Conservation (phyloP, 2,888 invertebrate genomes). For the Scaptomyza parva region DNA sequence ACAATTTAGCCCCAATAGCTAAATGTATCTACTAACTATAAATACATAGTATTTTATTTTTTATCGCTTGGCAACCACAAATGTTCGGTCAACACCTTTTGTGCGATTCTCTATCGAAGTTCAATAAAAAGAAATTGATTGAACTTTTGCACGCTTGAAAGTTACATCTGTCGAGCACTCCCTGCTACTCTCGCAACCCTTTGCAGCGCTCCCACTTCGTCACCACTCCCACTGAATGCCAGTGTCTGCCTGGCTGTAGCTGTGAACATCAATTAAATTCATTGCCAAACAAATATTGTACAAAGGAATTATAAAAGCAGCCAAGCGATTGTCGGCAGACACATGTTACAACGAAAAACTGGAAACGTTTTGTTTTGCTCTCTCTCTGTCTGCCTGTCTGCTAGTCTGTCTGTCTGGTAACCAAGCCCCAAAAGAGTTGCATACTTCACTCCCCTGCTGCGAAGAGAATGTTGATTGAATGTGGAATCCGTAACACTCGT, state of each 20-base stretch:
- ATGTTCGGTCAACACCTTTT: constrained; percentile 61
- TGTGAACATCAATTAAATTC: constrained; percentile 81
- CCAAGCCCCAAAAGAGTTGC: constrained; percentile 44
- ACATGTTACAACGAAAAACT: constrained; percentile 44
- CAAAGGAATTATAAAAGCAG: constrained; percentile 72
- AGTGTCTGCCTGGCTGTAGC: constrained; percentile 42
- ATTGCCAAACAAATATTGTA: constrained; percentile 80
- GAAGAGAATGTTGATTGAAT: constrained; percentile 63
- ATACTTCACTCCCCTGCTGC: constrained; percentile 32
- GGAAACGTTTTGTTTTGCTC: constrained; percentile 58
- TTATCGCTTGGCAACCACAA: constrained; percentile 49
- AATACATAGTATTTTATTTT: constrained; percentile 19
- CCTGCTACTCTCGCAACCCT: neutral
- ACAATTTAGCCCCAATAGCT: neutral
- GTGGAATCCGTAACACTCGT: constrained; percentile 27
- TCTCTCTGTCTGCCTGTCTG: constrained; percentile 54
- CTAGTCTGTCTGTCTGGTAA: constrained; percentile 48
- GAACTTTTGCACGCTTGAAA: constrained; percentile 60
- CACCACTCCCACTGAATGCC: neutral
- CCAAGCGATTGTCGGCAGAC: constrained; percentile 57
- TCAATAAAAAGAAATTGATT: constrained; percentile 69
- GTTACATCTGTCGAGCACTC: constrained; percentile 12
- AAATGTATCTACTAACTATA: neutral
- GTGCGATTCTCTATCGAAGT: constrained; percentile 44
- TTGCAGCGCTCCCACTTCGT: too few relatives aligned